Conservation (phyloP, 2,888 invertebrate species). For the Eupithecia subumbrata region DNA sequence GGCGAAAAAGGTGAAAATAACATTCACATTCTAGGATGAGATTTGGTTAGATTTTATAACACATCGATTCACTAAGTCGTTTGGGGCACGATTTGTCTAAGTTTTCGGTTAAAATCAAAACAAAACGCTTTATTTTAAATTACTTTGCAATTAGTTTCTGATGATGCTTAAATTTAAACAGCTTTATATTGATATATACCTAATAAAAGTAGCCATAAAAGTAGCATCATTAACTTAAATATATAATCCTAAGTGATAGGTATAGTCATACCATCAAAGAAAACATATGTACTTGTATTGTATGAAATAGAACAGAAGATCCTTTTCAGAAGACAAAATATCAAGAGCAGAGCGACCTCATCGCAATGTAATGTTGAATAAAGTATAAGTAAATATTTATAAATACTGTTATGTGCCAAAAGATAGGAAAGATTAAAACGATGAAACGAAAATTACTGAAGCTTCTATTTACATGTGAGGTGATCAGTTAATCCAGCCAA, state of each 20-base stretch:
- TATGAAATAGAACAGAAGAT: too few species aligned
- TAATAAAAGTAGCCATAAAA: too few species aligned
- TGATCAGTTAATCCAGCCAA: constrained; percentile 24
- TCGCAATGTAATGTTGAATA: too few species aligned
- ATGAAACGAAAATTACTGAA: constrained; percentile 3
- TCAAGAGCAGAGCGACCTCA: too few species aligned
- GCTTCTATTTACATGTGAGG: constrained; percentile 17
- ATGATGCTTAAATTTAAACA: background rate
- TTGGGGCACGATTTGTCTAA: background rate
- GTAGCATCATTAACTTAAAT: too few species aligned
- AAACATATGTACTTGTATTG: too few species aligned
- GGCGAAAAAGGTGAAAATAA: background rate
- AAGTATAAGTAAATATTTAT: background rate
- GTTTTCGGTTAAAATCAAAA: background rate
- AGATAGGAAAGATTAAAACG: background rate
- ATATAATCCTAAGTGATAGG: too few species aligned
- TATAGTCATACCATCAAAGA: too few species aligned
- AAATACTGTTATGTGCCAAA: background rate
- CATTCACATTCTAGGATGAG: background rate
- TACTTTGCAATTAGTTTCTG: background rate
- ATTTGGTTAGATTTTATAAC: too few species aligned
- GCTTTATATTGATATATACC: too few species aligned
- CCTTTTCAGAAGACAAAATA: background rate
- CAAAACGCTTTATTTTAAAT: background rate
- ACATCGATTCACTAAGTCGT: too few species aligned